Base-by-base conservation (phyloP, 2,888 invertebrate genomes). In the Mythimna loreyi region DNA sequence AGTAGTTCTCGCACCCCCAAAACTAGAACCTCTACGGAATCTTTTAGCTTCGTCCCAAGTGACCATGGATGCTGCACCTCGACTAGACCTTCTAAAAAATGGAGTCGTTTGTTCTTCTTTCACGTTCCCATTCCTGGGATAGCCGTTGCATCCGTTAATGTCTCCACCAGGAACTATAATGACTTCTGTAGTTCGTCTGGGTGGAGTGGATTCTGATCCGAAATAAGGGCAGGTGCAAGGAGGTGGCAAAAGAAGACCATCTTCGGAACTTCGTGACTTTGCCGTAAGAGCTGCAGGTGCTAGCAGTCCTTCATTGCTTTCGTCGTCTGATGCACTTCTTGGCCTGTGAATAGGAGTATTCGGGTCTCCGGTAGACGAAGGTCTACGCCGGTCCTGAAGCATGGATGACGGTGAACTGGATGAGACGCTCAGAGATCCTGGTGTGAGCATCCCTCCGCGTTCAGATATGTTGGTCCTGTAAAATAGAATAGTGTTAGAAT, bases 141-240 rank as follows among this genome's bases (percentile, higher is more conserved):
- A 96, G 0, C 95, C 96, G 55, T 94, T 92, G 67, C 93, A 93
- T 2, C 90, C 90, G 61, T 93, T 96, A 33, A 96, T 93, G 25
- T 95, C 96, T n/a, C 96, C 96, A 55, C 95, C 95, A 40, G 96
- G 96, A 11, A 96, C 96, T 47, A 96, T 96, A 1, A 96, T 96
- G 0, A 94, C 93, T 86, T 95, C 94, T 0, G 96, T 96, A 1
- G 94, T 94, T 21, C 93, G 87, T 75, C 93, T 89, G 83, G 96
- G 96, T 68, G 97, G 95, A 78, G 96, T 90, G 25, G 97, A 96
- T 2, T 97, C 97, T 75, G 97, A 97, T 0, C 98, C 98, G 86
- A 98, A 98, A 85, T 98, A 98, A 0, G 98, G 98, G 86, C 98
- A 98, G 0, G 98, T 98, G 89, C 98, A 98, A 0, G 98, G 97